Base-by-base conservation (phyloP, 2,113 vertebrate genomes). In the Verasper variegatus region DNA sequence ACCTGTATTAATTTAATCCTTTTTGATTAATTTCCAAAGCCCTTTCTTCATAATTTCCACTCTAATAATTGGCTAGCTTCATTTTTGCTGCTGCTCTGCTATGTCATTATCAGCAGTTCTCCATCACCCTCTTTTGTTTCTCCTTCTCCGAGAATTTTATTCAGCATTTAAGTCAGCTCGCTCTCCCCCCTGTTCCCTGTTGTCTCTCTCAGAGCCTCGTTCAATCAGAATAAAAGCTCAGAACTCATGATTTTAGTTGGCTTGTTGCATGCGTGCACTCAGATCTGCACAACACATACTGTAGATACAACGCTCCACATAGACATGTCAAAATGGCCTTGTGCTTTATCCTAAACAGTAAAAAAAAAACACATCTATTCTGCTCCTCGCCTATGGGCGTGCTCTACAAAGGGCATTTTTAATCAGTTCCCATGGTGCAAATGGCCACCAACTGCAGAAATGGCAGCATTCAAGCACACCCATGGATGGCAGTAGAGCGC, bases 401-500 rank as follows among this genome's bases (percentile, higher is more conserved):
- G 71, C 68, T 73, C 82, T 87, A 83, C 81, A 91, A 93, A 94
- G 89, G 78, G 82, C 89, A 91, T 91, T 93, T 92, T 88, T 92
- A 90, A 92, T 92, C 86, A 88, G 74, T 87, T 90, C 60, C 77
- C 86, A 89, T 71, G 57, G 71, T 79, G 74, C 83, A 90, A 85
- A 90, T 84, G 65, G 79, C 88, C 86, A 88, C 74, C 71, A 82
- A 80, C 79, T 82, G 70, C 72, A 86, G 70, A 84, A 84, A 73
- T 26, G 37, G 75, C 35, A 74, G 62, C 65, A 24, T 71, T 54
- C 71, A 49, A 71, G 76, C 72, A 68, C 51, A 56, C 83, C 92
- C 88, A 78, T 87, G 88, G 92, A 84, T 91, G 94, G 94, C 93
- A 94, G 91, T 83, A 93, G 83, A 92, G 92, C 47, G 51, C 88